Base-by-base conservation (phyloP, 2,888 invertebrate species). In the Leptopilina myrica region DNA sequence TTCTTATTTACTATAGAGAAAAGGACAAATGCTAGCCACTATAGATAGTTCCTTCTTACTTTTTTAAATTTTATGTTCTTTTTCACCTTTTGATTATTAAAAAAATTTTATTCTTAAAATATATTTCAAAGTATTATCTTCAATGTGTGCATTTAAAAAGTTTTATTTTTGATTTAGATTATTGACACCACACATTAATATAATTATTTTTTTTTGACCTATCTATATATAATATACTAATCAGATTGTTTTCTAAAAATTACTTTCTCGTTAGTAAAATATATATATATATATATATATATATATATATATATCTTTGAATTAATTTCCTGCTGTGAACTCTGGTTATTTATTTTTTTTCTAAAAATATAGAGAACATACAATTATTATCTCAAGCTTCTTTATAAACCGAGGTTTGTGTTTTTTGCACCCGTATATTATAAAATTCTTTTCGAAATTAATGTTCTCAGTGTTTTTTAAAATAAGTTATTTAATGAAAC, bases 401-500 rank as follows among this genome's bases (percentile, higher is more conserved):
- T 15, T 15, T 62, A 15, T 15, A 49, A 15, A 62, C 20, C 8
- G 20, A 20, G 62, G 20, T 62, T 62, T 5, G 5, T 12, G 4
- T 49, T 49, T 49, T 49, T 49, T 49, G 49, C 49, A 49, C 43
- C 43, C 49, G 49, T 49, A 11, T 49, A 4, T 46, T 46, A 1
- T 9, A 9, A 49, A 1, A 49, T 49, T 49, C 49, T 49, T 49
- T 49, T 11, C 15, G n/a, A 59, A 59, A 59, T 59, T n/a, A 59
- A 59, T 59, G 59, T 15, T 59, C 4, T 49, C 49, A 11, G 11
- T 9, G 9, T 11, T 49, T 49, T n/a, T 53, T 26, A 69, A 69
- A 69, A 53, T 53, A 69, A 49, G 20, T 53, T 49, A n/a, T 46
- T 69, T 26, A 26, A 20, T 8, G 53, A 33, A 69, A 69, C 26